A percentile compares a stretch with the other conserved stretches of the same genome.
Evolutionary conservation across 2,888 invertebrate genomes (phyloP).

Genomic region (Heliconius charithonia): DNA sequence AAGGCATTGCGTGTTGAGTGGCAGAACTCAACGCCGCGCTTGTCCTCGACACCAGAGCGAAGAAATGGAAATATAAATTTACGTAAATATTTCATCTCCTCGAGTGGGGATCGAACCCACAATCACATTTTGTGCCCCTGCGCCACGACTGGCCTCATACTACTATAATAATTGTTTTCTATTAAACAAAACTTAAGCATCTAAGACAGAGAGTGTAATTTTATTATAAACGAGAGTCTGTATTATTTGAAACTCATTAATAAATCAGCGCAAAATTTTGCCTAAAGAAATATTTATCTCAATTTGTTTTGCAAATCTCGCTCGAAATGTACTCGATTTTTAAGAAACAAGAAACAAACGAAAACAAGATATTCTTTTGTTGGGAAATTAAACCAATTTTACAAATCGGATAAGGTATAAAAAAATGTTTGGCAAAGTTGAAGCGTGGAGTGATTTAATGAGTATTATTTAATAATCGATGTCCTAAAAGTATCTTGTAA

Average conservation of each 20-base stretch:
- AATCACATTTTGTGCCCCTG: no score
- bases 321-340: slow-evolving; percentile 34
- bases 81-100: no score
- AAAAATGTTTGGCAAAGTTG: not conserved
- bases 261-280: slow-evolving; percentile 32
- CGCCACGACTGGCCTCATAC: no score
- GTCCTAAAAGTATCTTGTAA: not conserved
- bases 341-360: slow-evolving; percentile 25
- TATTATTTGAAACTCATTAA: slow-evolving; percentile 35
- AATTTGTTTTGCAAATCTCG: slow-evolving; percentile 40
- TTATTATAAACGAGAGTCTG: not conserved
- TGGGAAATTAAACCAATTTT: slow-evolving; percentile 29
- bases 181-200: not conserved
- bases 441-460: slow-evolving; percentile 1
- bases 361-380: slow-evolving; percentile 38
- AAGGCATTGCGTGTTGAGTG: no score
- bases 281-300: slow-evolving; percentile 33
- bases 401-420: slow-evolving; percentile 4
- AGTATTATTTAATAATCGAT: not conserved
- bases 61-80: no score
- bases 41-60: no score
- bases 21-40: no score
- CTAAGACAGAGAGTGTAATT: not conserved
- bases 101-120: no score
- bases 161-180: not conserved